phyloP scores from a whole-genome alignment of 2,888 invertebrate species.

The Melieria crassipennis region DNA sequence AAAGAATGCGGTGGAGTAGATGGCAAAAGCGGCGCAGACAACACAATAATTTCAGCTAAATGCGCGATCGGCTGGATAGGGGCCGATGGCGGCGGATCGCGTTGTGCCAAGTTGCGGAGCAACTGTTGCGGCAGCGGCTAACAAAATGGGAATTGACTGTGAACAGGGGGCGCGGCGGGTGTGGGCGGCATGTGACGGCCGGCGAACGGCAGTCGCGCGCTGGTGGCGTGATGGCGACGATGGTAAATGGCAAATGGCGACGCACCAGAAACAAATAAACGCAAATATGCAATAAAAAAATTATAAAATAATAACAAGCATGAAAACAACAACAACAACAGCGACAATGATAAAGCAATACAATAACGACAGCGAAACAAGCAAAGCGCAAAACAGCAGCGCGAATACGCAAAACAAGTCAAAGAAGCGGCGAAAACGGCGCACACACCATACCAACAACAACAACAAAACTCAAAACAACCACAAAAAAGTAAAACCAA shows the following conservation, averaged over 20 bases:
- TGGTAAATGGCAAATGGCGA: background rate
- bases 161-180: too few species aligned
- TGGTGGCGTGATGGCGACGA: background rate
- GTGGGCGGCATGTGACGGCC: too few species aligned
- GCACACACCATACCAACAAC: too few species aligned
- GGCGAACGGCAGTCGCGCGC: too few species aligned
- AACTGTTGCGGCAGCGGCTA: too few species aligned
- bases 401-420: too few species aligned
- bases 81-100: too few species aligned
- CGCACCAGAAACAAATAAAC: conserved; percentile 22
- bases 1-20: background rate
- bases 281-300: conserved; percentile 19
- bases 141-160: too few species aligned
- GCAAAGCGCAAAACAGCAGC: background rate
- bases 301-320: conserved; percentile 13
- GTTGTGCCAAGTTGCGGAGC: too few species aligned
- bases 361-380: background rate
- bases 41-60: background rate
- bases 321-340: background rate
- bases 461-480: too few species aligned
- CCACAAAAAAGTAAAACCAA: too few species aligned
- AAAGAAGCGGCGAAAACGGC: too few species aligned
- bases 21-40: background rate
- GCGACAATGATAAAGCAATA: background rate
- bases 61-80: background rate